phyloP scores from a whole-genome alignment of 2,113 vertebrate species.

The Corythornis madagascariensis region DNA sequence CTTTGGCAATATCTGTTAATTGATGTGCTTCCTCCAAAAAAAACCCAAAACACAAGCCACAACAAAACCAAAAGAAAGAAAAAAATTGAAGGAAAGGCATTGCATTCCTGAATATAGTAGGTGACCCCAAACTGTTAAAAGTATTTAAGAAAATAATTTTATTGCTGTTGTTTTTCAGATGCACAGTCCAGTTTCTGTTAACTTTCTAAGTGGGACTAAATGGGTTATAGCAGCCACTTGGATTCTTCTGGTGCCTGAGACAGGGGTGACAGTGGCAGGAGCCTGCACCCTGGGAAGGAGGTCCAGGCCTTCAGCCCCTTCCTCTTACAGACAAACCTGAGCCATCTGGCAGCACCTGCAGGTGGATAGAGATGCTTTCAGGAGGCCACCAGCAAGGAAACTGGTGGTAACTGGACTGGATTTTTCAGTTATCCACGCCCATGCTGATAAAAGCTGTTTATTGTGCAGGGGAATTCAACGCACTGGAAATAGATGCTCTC shows the following conservation, averaged over 20 bases:
- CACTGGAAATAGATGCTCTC: background rate
- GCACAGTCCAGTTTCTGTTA: background rate
- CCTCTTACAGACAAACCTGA: background rate
- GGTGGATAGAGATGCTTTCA: background rate
- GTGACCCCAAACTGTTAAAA: background rate
- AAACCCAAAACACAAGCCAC: background rate
- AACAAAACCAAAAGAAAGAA: background rate
- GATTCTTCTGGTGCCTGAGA: background rate
- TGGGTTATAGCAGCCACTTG: background rate
- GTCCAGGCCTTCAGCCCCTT: background rate
- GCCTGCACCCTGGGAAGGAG: background rate
- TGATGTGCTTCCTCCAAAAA: constrained; percentile 60
- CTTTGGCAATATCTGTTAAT: constrained; percentile 75
- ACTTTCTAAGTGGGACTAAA: background rate
- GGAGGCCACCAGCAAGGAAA: background rate
- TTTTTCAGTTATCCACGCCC: background rate
- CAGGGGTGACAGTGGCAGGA: background rate
- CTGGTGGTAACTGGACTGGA: background rate
- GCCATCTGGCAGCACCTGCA: background rate
- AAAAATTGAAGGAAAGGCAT: background rate
- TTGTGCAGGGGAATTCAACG: background rate
- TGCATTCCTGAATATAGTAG: constrained; percentile 2
- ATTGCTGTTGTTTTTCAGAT: background rate
- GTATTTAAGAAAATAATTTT: background rate
- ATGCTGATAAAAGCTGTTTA: background rate